phyloP scores from a whole-genome alignment of 2,888 invertebrate species.

The Hirtodrosophila histrioides region DNA sequence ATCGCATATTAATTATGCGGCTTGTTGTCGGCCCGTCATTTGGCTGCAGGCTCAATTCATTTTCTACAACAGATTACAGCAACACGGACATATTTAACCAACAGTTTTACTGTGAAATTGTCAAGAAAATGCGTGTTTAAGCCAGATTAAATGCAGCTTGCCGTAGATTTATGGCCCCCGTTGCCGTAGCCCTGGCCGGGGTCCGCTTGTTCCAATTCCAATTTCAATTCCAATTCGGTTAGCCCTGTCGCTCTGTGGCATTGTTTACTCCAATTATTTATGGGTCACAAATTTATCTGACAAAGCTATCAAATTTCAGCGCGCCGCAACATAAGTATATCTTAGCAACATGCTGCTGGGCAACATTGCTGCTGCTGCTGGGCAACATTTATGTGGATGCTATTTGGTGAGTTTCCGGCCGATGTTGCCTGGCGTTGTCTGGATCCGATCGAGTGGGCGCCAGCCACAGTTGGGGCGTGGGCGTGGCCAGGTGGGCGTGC shows the following conservation, averaged over 20 bases:
- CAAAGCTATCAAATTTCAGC: slow-evolving; percentile 57
- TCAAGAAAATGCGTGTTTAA: slow-evolving; percentile 79
- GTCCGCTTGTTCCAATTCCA: slow-evolving; percentile 8
- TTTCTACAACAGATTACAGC: slow-evolving; percentile 24
- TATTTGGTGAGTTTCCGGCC: slow-evolving; percentile 40
- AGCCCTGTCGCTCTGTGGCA: slow-evolving; percentile 40
- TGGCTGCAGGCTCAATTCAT: slow-evolving; percentile 55
- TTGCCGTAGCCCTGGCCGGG: slow-evolving; percentile 3
- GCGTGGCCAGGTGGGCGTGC: slow-evolving; percentile 68
- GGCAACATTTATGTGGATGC: slow-evolving; percentile 48
- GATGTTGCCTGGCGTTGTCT: slow-evolving; percentile 6
- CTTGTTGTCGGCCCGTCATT: slow-evolving; percentile 55
- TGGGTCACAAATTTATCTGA: slow-evolving; percentile 62
- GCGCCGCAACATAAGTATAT: slow-evolving; percentile 22
- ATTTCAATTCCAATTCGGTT: slow-evolving; percentile 63
- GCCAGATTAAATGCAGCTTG: slow-evolving; percentile 75
- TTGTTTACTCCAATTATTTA: slow-evolving; percentile 76
- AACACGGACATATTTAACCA: slow-evolving; percentile 40
- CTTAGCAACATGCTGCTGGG: slow-evolving; percentile 25
- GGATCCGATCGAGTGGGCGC: slow-evolving; percentile 61
- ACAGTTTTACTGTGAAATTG: slow-evolving; percentile 75
- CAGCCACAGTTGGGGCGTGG: slow-evolving; percentile 24
- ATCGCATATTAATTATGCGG: slow-evolving; percentile 74
- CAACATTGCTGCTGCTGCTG: slow-evolving; percentile 30
- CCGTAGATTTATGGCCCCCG: slow-evolving; percentile 63